Conservation (phyloP, 2,113 vertebrate species). For the Cisticola juncidis region DNA sequence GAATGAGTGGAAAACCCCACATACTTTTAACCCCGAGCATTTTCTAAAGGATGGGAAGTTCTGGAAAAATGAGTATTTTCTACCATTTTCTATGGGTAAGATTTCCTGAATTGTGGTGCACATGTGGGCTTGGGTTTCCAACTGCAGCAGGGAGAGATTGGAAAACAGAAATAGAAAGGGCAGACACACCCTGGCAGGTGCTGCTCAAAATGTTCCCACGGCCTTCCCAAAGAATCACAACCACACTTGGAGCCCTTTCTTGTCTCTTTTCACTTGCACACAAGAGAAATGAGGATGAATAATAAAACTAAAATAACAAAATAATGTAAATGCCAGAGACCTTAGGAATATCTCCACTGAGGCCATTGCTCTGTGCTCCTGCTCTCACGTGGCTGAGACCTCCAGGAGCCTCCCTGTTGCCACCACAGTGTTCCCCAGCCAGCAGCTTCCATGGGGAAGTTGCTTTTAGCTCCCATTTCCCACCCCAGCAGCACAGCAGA, state of each 20-base stretch:
- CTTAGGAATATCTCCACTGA: background rate
- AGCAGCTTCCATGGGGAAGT: background rate
- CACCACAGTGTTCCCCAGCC: background rate
- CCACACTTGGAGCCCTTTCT: background rate
- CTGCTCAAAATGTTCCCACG: accelerated
- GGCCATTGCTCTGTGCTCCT: accelerated
- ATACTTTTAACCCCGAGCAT: conserved; percentile 82
- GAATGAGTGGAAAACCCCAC: conserved; percentile 78
- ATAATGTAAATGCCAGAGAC: background rate
- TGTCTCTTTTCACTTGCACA: background rate
- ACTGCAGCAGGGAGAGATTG: accelerated
- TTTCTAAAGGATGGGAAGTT: conserved; percentile 86
- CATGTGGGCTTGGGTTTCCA: background rate
- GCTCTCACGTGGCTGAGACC: background rate
- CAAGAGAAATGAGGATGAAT: background rate
- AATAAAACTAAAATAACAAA: background rate
- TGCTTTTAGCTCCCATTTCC: background rate
- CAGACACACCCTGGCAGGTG: background rate
- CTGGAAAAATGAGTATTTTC: conserved; percentile 75
- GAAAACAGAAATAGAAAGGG: background rate
- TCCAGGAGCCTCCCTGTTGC: too few species aligned
- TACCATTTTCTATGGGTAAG: conserved; percentile 86
- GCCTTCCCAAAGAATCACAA: background rate
- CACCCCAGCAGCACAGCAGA: background rate
- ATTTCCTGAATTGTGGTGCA: background rate